Evolutionary conservation across 2,113 vertebrate genomes (phyloP).

Genomic region (Taurulus bubalis): DNA sequence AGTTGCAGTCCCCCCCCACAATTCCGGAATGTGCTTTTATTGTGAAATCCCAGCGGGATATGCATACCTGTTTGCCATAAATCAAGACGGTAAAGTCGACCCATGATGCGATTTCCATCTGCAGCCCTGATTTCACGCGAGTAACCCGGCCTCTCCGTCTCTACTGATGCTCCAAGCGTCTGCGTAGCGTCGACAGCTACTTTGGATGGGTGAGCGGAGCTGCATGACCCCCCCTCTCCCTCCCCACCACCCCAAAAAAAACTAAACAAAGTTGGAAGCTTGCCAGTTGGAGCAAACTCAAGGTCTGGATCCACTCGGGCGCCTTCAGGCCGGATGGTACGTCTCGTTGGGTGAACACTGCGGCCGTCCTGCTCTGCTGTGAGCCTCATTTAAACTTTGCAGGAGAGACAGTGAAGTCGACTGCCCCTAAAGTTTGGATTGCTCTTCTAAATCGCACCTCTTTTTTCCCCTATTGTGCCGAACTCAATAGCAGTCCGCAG

Average conservation of each 20-base stretch:
- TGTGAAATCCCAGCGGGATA: constrained; percentile 22
- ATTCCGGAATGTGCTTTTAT: constrained; percentile 10
- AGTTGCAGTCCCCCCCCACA: neutral
- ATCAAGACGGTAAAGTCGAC: constrained; percentile 8
- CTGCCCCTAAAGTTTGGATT: constrained; percentile 12
- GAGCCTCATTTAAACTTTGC: constrained; percentile 41
- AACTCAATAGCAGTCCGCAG: constrained; percentile 7
- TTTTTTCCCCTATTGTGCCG: neutral
- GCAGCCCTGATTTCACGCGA: constrained; percentile 3
- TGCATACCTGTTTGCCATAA: neutral
- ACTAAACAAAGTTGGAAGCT: constrained; percentile 9
- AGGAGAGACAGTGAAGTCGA: constrained; percentile 29
- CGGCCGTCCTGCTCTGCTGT: constrained; percentile 18
- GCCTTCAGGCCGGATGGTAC: constrained; percentile 31
- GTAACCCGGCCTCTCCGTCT: neutral
- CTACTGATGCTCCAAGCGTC: neutral
- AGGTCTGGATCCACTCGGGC: constrained; percentile 28
- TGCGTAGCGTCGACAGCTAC: constrained; percentile 24
- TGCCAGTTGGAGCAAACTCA: constrained; percentile 27
- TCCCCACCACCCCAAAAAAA: too few relatives aligned
- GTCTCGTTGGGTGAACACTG: constrained; percentile 45
- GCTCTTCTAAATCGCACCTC: constrained; percentile 6
- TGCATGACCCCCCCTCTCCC: constrained; percentile 25
- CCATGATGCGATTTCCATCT: constrained; percentile 13
- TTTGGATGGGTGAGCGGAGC: constrained; percentile 7